Base-by-base conservation (phyloP, 2,113 vertebrate species). In the Semnornis frantzii region DNA sequence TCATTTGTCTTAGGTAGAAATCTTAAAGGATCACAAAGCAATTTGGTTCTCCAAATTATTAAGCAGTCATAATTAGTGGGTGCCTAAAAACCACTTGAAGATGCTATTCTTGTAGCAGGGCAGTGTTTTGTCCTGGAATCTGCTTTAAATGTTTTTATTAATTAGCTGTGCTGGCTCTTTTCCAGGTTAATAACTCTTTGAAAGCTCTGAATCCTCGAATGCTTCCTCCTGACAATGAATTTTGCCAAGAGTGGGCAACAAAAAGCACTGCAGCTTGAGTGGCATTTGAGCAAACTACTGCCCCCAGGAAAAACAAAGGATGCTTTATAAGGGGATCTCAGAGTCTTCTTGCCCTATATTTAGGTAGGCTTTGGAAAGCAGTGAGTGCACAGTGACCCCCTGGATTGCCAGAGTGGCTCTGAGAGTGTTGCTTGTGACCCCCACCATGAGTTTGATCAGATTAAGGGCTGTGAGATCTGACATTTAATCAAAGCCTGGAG, bases 41-140 rank as follows among this genome's bases (percentile, higher is more conserved):
- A 74, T 69, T 92, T 80, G 70, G 44, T 84, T 90, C 48, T 83
- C 27, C 65, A 91, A 66, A 92, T 85, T 89, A 87, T 74, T 76
- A 76, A 91, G 65, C 19, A 15, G 27, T 72, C 57, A 50, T 88
- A 73, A 84, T 86, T 83, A 58, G 8, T 0, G 6, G 68, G 15
- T 58, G 48, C 42, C 54, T 65, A 78, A 72, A 92, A 81, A 9
- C 28, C 54, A 33, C 62, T 79, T 87, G 24, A 50, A 90, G 31
- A 69, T 65, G 11, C 21, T 92, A 20, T 66, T 83, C 10, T 85
- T 88, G 58, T 81, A 88, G 10, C 24, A 90, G 24, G 15, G n/a
- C 21, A 44, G 7, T 42, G 5, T 84, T 80, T 71, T 84, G 71
- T 81, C 12, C 42, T 71, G 18, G 5, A 39, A 76, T 87, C 37